Evolutionary conservation across 2,888 invertebrate species (phyloP), one percentile per base, ranked within the genome.

Genomic region (Lacanobia wlatinum): DNA sequence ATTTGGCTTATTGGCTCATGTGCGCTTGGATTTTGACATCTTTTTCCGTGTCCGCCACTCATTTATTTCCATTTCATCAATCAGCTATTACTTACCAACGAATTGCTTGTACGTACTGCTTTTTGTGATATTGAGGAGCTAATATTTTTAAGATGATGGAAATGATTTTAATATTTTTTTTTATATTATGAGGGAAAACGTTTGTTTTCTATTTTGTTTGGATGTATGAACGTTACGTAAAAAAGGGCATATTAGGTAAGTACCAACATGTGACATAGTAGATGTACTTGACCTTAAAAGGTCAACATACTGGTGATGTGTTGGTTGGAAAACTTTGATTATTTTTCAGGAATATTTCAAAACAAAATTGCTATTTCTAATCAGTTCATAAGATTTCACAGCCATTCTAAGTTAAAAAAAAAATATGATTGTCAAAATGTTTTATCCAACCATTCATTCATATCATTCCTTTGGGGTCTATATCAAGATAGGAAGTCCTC

Each of bases 1-100:
- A 95, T 95, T 95, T 94, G 90, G 92, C 93, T 94, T 95, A 95
- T 95, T 95, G 95, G 94, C 92, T 92, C 93, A 93, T 94, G 93
- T 94, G 93, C 93, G 91, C 90, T 91, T 88, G 90, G 91, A 93
- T 93, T 93, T 94, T 94, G 94, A 93, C 94, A 93, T 94, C 92
- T 92, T 93, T 93, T 93, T 92, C 91, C 91, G 89, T 91, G 91
- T 91, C 91, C 92, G 88, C 88, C 87, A 88, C 89, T 90, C 89
- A 91, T 91, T 93, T 92, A 92, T 91, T 92, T 92, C 92, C 92
- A 93, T 92, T 92, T 89, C 90, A 93, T 94, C 91, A 91, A 92
- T 91, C 89, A 88, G 87, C 87, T 83, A 89, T 90, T 91, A 91
- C 90, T 89, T 84, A 85, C 85, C 83, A 84, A 88, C 87, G 87